These are phyloP conservation scores for Adelosebastes latens DNA, from an alignment of 2,797 vertebrate genomes.

Conservation along the genomic window DNA sequence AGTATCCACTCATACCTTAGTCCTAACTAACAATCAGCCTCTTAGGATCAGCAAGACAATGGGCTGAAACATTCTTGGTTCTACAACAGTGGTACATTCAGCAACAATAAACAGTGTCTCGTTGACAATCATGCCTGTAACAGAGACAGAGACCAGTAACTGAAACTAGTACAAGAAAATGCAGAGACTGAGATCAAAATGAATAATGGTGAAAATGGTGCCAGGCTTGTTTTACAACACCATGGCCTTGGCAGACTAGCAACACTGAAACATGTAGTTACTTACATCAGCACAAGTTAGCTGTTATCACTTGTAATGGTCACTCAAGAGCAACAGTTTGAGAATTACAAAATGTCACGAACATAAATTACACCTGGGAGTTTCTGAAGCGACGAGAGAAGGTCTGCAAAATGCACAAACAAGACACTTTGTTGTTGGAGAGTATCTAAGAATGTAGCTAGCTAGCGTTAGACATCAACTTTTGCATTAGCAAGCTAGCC, in stretches of 20 bases:
- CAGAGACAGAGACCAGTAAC: background rate
- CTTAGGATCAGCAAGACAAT: conserved; percentile 12
- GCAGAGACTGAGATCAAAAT: background rate
- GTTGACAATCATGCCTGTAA: background rate
- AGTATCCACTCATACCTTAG: conserved; percentile 16
- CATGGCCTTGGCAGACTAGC: background rate
- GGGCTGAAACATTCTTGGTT: background rate
- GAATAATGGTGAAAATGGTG: background rate
- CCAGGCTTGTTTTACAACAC: background rate
- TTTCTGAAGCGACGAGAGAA: background rate
- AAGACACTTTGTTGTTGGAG: background rate
- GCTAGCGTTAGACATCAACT: conserved; percentile 23
- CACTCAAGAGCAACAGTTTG: conserved; percentile 38
- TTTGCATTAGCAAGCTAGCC: conserved; percentile 48
- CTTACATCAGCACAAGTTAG: background rate
- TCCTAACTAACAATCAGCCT: conserved; percentile 17
- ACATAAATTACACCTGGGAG: background rate
- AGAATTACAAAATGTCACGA: background rate
- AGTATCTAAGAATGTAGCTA: background rate
- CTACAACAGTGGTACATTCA: conserved; percentile 14
- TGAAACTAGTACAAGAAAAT: conserved; percentile 21
- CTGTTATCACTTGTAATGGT: background rate
- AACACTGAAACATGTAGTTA: background rate
- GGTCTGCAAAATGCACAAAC: background rate
- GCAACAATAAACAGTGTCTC: conserved; percentile 13